Conservation (phyloP, 2,888 invertebrate species). For the Orthosia gothica region DNA sequence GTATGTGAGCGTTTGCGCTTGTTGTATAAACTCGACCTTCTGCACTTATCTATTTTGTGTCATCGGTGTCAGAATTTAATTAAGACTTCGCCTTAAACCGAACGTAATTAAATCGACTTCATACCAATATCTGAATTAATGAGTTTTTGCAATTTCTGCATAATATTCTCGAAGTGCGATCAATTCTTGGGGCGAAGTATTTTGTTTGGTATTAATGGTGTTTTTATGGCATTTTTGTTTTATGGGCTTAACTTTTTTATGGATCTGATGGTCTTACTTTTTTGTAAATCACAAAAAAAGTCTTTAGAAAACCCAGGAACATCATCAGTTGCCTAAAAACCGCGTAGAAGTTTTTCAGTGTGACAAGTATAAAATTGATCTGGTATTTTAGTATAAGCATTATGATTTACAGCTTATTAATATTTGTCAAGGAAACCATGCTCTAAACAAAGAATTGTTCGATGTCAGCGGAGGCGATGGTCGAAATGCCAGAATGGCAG, state of each 20-base stretch:
- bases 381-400: neutral
- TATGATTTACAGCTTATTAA: no score
- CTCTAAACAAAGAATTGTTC: no score
- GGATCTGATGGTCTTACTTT: neutral
- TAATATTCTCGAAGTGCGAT: conserved; percentile 32
- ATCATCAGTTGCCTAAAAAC: neutral
- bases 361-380: neutral
- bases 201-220: conserved; percentile 17
- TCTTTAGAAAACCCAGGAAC: neutral
- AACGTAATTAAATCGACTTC: conserved; percentile 55
- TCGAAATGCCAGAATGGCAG: no score
- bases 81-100: conserved; percentile 73
- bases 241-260: neutral
- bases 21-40: neutral
- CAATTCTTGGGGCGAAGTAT: conserved; percentile 20
- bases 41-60: neutral
- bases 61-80: conserved; percentile 72
- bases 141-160: conserved; percentile 58
- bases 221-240: neutral
- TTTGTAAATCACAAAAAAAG: neutral
- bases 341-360: neutral
- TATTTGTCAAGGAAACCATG: no score
- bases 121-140: conserved; percentile 41
- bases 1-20: neutral
- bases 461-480: no score